A percentile compares a stretch with the other conserved stretches of the same genome.
These are phyloP conservation scores for Cheilosia variabilis DNA, from an alignment of 2,888 invertebrate genomes.

Conservation along the genomic window DNA sequence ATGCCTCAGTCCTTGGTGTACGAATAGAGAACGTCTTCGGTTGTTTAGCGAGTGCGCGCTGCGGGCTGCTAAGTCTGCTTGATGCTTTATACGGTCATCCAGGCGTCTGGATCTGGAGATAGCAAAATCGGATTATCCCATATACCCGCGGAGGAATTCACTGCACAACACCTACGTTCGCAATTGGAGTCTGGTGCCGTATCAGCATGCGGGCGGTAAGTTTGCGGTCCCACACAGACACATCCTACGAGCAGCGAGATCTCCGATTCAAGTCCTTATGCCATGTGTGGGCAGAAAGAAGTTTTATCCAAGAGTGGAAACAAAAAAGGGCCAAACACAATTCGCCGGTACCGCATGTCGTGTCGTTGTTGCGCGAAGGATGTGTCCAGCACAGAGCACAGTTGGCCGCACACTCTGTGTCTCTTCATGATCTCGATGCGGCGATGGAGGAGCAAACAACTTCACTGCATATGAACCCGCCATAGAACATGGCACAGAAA, in stretches of 20 bases:
- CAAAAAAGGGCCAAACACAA: constrained; percentile 4
- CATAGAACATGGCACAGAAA: constrained; percentile 62
- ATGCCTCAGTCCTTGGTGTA: constrained; percentile 29
- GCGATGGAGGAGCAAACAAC: constrained; percentile 45
- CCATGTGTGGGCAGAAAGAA: constrained; percentile 67
- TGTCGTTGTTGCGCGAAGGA: constrained; percentile 54
- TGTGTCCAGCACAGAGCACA: constrained; percentile 51
- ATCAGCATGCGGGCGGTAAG: constrained; percentile 66
- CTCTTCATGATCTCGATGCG: constrained; percentile 42
- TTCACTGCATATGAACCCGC: constrained; percentile 15
- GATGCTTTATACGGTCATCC: constrained; percentile 63
- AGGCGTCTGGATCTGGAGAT: constrained; percentile 70
- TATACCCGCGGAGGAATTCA: constrained; percentile 49
- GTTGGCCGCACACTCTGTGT: constrained; percentile 34
- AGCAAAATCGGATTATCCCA: constrained; percentile 63
- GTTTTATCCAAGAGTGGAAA: constrained; percentile 31
- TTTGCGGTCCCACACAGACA: constrained; percentile 42
- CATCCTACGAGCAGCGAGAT: constrained; percentile 55
- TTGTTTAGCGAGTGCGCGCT: constrained; percentile 21
- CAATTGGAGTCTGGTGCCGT: constrained; percentile 59
- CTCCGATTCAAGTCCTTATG: constrained; percentile 61
- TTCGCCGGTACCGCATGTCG: constrained; percentile 34
- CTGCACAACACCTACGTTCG: constrained; percentile 65
- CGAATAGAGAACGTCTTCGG: constrained; percentile 24
- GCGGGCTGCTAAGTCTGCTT: constrained; percentile 37